Evolutionary conservation across 2,888 invertebrate species (phyloP), one percentile per base, ranked within the genome.

Genomic region (Tinea pellionella): DNA sequence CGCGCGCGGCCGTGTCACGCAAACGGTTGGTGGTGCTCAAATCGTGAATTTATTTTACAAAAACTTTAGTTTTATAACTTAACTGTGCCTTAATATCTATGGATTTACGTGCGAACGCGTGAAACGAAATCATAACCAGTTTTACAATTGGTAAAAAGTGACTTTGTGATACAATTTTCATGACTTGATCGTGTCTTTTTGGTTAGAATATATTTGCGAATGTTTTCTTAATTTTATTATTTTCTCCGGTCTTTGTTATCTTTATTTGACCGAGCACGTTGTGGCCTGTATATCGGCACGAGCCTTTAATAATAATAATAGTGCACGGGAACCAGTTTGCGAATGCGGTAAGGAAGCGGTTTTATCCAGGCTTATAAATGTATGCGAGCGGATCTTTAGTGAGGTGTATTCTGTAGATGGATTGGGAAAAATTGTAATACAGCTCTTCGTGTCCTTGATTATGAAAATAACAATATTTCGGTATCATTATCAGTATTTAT

Each of bases 321-420:
- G 82, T 84, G 82, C 80, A 83, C 80, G 71, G 65, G 79, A 87
- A 86, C 86, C 85, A 74, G 86, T 87, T 87, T 85, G 79, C 80
- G 75, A 77, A 80, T 82, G 80, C 70, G 78, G 81, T 80, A 77
- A 70, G 80, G 73, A 71, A 79, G 80, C 74, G 79, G 80, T 83
- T 57, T 57, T 79, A 80, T 84, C 81, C 84, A 76, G 82, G 72
- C 74, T 74, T 76, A 59, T 53, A 47, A 69, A 68, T 71, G 80
- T 82, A 79, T 84, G 83, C 57, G 15, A 32, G 57, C 19, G 57
- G 32, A 57, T 57, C 32, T 32, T 12, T 55, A 24, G 55, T 29
- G 29, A 15, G 47, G 15, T 47, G n/a, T 47, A 47, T 47, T 15
- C 16, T 47, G 47, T 47, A 9, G 11, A 37, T 37, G 37, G 37